Conservation (phyloP, 2,113 vertebrate species). For the Oreochromis spilurus region DNA sequence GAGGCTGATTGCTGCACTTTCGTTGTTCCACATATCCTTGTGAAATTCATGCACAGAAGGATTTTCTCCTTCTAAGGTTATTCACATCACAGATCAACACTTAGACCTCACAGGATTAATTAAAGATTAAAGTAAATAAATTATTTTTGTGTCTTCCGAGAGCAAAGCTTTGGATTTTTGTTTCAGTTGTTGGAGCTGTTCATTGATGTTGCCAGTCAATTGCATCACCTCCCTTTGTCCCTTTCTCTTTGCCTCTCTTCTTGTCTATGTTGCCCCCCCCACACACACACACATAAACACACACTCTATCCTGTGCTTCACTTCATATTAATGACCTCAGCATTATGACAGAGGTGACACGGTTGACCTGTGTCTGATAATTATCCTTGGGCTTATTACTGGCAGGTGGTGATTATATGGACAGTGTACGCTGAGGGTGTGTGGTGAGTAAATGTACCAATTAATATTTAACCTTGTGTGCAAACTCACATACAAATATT, state of each 20-base stretch:
- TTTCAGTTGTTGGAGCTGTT: not conserved
- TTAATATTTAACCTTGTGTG: not conserved
- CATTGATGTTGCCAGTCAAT: conserved; percentile 26
- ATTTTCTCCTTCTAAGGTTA: not conserved
- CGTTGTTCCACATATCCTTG: not conserved
- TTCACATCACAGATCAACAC: not conserved
- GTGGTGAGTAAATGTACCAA: not conserved
- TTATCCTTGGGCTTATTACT: conserved; percentile 36
- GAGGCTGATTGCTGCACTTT: not conserved
- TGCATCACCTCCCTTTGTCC: conserved; percentile 8
- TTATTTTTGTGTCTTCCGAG: not conserved
- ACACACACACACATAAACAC: not conserved
- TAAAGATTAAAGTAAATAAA: not conserved
- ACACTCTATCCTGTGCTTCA: not conserved
- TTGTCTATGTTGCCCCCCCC: not conserved
- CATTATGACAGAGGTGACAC: conserved; percentile 37
- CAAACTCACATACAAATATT: not conserved
- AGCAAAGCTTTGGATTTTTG: not conserved
- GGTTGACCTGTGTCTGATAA: conserved; percentile 24
- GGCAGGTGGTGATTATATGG: not conserved
- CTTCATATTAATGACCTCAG: conserved; percentile 19
- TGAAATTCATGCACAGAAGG: not conserved
- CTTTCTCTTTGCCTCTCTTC: not conserved
- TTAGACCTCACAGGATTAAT: not conserved
- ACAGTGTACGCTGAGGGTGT: not conserved